Percentiles rank a stretch among this genome's conserved stretches.
phyloP scores from a whole-genome alignment of 2,888 invertebrate species.

The Exocentrus adspersus region DNA sequence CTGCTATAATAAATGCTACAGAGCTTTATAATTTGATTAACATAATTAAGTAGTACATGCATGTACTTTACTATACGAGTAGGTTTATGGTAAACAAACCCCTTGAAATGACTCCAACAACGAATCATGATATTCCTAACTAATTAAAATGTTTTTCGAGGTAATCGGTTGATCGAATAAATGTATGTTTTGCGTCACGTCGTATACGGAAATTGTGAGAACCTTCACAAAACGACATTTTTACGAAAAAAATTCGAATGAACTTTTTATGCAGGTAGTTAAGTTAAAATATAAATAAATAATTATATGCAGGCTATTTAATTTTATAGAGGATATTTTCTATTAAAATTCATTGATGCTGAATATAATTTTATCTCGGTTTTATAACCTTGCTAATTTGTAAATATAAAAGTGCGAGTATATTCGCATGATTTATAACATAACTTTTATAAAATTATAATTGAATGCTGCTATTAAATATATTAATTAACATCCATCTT shows the following conservation, averaged over 20 bases:
- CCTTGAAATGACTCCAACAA: too few relatives aligned
- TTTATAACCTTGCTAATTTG: constrained; percentile 41
- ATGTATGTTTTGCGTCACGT: too few relatives aligned
- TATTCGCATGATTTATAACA: constrained; percentile 34
- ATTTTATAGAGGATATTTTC: constrained; percentile 38
- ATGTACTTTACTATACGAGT: too few relatives aligned
- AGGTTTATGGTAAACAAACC: too few relatives aligned
- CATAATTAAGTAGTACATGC: too few relatives aligned
- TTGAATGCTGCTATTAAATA: constrained; percentile 18
- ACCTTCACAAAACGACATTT: neutral
- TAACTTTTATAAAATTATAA: constrained; percentile 23
- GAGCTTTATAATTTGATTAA: too few relatives aligned
- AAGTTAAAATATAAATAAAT: constrained; percentile 19
- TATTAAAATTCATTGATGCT: constrained; percentile 40
- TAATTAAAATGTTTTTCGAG: too few relatives aligned
- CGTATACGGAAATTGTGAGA: too few relatives aligned
- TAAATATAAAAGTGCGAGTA: constrained; percentile 38
- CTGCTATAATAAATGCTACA: too few relatives aligned
- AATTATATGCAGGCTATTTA: constrained; percentile 8
- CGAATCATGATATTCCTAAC: too few relatives aligned
- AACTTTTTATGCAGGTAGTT: constrained; percentile 6
- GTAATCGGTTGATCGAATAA: too few relatives aligned
- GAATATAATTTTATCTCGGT: constrained; percentile 34
- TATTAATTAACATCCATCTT: constrained; percentile 25
- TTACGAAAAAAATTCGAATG: neutral